Conservation (phyloP, 2,888 invertebrate genomes). For the Metallyticus violacea region DNA sequence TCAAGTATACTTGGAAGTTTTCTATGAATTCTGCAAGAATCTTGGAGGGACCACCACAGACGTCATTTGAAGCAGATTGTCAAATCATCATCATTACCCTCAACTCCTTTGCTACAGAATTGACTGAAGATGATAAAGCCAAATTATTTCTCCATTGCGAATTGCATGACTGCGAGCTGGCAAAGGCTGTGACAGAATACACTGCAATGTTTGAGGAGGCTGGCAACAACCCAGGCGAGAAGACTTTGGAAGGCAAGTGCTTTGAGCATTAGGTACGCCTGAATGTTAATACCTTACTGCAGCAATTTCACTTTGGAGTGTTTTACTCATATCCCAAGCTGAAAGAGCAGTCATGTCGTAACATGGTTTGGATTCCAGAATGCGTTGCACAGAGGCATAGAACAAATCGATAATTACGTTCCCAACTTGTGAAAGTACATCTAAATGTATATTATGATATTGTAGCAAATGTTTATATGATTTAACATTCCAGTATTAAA, state of each 20-base stretch:
- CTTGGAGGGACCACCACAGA: constrained; percentile 97
- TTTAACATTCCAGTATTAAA: too few relatives aligned
- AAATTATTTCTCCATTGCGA: constrained; percentile 96
- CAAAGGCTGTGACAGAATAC: constrained; percentile 97
- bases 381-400: constrained; percentile 99
- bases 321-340: constrained; percentile 98
- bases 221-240: constrained; percentile 95
- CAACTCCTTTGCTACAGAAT: constrained; percentile 98
- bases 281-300: constrained; percentile 95
- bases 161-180: constrained; percentile 98
- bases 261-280: constrained; percentile 98
- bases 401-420: constrained; percentile 99
- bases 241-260: constrained; percentile 98
- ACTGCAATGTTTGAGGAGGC: constrained; percentile 95
- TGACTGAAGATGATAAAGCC: constrained; percentile 96
- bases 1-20: constrained; percentile 94
- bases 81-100: constrained; percentile 99
- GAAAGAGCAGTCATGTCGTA: constrained; percentile 98
- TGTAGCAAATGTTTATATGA: background rate
- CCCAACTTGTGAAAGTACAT: constrained; percentile 88
- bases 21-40: constrained; percentile 91
- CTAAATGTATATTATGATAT: constrained; percentile 36
- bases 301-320: constrained; percentile 99
- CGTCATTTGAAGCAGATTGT: constrained; percentile 98
- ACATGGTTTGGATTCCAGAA: constrained; percentile 99